A percentile compares a stretch with the other conserved stretches of the same genome.
phyloP scores from a whole-genome alignment of 1,140 invertebrate species.

The Melipona quadrifasciata region DNA sequence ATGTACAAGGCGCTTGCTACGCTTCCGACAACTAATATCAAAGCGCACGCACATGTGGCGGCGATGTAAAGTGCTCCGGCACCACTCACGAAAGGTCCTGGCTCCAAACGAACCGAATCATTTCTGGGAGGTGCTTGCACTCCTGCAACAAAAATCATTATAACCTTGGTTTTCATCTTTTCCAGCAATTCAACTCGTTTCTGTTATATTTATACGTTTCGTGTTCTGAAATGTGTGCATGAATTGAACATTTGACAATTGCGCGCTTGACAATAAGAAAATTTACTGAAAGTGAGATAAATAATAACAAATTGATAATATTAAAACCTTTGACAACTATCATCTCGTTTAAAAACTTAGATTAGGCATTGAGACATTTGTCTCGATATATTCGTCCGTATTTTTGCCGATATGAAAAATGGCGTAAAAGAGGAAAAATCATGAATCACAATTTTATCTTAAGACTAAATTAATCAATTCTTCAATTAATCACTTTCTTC shows the following conservation, averaged over 20 bases:
- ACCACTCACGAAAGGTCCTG: slow-evolving; percentile 84
- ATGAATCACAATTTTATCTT: no score
- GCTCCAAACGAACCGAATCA: slow-evolving; percentile 85
- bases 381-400: no score
- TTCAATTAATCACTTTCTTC: no score
- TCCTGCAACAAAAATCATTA: slow-evolving; percentile 74
- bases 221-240: no score
- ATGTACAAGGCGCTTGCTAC: slow-evolving; percentile 90
- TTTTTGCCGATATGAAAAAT: no score
- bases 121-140: slow-evolving; percentile 83
- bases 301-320: not conserved
- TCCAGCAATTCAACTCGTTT: not conserved
- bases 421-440: no score
- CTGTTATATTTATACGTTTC: not conserved
- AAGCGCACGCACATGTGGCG: slow-evolving; percentile 89
- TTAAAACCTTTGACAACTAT: not conserved
- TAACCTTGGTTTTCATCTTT: not conserved
- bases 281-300: not conserved
- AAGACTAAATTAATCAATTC: no score
- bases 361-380: not conserved
- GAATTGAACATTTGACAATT: not conserved
- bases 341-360: not conserved
- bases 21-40: slow-evolving; percentile 88
- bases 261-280: not conserved
- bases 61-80: slow-evolving; percentile 89